Percentiles rank a stretch among this genome's conserved stretches.
Conservation (phyloP, 2,113 vertebrate species). For the Oxygymnocypris stewartii region DNA sequence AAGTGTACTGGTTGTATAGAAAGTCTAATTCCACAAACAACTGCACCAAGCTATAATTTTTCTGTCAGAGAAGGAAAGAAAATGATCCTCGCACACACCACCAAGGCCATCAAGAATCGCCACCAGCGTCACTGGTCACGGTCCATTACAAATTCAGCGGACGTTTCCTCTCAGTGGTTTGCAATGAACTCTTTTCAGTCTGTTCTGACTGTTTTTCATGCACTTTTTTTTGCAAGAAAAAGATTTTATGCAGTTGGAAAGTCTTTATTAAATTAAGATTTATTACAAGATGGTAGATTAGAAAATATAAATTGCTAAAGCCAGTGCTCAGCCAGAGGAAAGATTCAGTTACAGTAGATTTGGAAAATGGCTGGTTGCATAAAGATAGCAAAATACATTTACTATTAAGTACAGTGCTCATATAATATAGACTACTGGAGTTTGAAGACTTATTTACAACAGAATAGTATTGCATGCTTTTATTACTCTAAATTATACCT, state of each 20-base stretch:
- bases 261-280: background rate
- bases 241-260: background rate
- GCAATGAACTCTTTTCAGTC: background rate
- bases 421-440: background rate
- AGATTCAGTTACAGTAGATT: background rate
- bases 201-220: background rate
- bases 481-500: background rate
- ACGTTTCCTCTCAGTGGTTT: background rate
- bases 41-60: background rate
- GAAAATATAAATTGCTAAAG: background rate
- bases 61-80: background rate
- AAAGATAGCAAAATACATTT: background rate
- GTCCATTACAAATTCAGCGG: background rate
- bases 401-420: background rate
- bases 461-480: background rate
- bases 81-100: background rate
- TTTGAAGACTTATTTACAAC: background rate
- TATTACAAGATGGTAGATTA: slow-evolving; percentile 5
- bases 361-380: background rate
- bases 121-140: background rate
- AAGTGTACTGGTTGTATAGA: background rate
- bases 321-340: background rate
- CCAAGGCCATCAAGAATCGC: background rate
- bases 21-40: background rate
- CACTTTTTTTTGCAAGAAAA: background rate